Evolutionary conservation across 2,797 vertebrate species (phyloP).

Genomic region (Ataeniobius toweri): DNA sequence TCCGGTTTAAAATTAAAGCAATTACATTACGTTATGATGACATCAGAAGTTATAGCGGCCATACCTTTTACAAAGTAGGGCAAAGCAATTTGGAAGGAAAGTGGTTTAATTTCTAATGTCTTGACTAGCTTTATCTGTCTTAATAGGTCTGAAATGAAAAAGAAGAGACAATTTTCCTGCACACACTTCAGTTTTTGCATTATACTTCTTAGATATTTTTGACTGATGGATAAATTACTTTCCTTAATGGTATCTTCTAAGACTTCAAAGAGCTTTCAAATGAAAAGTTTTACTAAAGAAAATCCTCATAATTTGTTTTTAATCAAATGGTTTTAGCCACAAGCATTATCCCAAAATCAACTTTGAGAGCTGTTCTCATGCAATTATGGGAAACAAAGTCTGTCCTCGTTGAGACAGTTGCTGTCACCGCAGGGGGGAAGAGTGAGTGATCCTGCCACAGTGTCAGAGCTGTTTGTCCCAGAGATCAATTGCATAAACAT

Average conservation of each 20-base stretch:
- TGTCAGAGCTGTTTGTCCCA: conserved; percentile 69
- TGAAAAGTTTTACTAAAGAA: neutral
- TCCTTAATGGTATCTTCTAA: neutral
- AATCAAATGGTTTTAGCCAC: neutral
- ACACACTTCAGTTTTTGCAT: neutral
- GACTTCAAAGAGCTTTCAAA: neutral
- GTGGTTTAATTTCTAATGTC: neutral
- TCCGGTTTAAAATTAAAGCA: neutral
- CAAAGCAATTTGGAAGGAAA: neutral
- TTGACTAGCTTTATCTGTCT: neutral
- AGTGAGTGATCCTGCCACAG: conserved; percentile 37
- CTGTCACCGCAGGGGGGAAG: conserved; percentile 6
- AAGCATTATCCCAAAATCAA: neutral
- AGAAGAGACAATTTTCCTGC: too few relatives aligned
- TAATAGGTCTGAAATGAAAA: neutral
- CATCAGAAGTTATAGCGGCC: too few relatives aligned
- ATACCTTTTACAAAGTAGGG: neutral
- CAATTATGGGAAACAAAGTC: conserved; percentile 11
- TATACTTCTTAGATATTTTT: neutral
- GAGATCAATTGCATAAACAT: conserved; percentile 81
- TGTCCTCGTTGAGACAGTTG: conserved; percentile 11
- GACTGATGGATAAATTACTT: neutral
- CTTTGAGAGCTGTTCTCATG: neutral
- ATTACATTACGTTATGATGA: neutral
- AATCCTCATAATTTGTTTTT: neutral